Base-by-base conservation (phyloP, 1,140 invertebrate genomes). In the Drosophila pallidifrons region DNA sequence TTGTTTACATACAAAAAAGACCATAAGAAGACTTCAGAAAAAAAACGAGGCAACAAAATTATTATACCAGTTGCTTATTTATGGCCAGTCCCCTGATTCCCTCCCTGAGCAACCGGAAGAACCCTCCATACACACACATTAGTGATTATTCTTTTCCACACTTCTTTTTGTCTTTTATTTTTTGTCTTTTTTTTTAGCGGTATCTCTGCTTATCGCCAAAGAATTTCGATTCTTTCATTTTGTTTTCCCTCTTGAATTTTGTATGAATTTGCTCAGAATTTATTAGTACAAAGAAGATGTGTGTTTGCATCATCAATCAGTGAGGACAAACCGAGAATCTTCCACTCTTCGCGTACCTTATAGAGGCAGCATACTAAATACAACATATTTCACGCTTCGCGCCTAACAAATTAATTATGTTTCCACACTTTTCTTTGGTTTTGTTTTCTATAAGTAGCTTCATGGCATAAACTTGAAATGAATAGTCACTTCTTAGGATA, bases 251-350 rank as follows among this genome's bases (percentile, higher is more conserved):
- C 54, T 65, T 67, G 77, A 77, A 72, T 80, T 82, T 82, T 76
- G 75, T 80, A 63, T 73, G 73, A 82, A 80, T 82, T 82, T 80
- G 81, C 74, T 86, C 74, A 79, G 74, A 91, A 91, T 91, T 91
- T 91, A 91, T 91, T 83, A 67, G 87, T 90, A 91, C 90, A 91
- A 82, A 87, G 54, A 73, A 79, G 82, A 72, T 79, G 79, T 78
- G 78, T 77, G 77, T 85, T 72, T 70, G 73, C 74, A 65, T 79
- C 90, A 91, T 91, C 90, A 90, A 91, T 91, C 90, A 89, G 80
- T n/a, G 38, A 43, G 81, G 60, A 79, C 52, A 64, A 64, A 61
- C 54, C 54, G 58, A 32, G 54, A 25, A 51, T 68, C 57, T 79
- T 63, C 51, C 73, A 67, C 61, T 63, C 66, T 46, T 65, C 45